A percentile compares a stretch with the other conserved stretches of the same genome.
These are phyloP conservation scores for Ischnura elegans DNA, from an alignment of 2,888 invertebrate species.

Conservation along the genomic window DNA sequence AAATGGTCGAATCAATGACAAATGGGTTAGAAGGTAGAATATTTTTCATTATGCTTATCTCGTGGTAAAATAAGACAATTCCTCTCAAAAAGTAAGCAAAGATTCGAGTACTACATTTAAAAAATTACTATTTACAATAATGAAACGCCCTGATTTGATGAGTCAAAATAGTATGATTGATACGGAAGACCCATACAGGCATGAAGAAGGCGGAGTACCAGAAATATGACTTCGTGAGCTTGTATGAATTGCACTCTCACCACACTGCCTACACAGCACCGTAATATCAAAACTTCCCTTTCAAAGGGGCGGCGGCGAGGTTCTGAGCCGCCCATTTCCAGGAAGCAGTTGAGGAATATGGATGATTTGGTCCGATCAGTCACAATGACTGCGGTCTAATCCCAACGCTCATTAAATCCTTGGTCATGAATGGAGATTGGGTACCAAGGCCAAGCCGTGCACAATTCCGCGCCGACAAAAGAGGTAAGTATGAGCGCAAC, in stretches of 20 bases:
- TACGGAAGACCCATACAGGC: too few species aligned
- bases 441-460: neutral
- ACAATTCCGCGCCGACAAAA: neutral
- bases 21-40: too few species aligned
- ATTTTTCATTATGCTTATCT: too few species aligned
- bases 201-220: neutral
- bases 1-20: too few species aligned
- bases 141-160: too few species aligned
- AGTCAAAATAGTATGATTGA: too few species aligned
- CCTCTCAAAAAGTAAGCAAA: too few species aligned
- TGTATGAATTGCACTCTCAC: neutral
- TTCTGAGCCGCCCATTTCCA: neutral
- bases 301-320: neutral
- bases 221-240: neutral
- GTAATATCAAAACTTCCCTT: neutral
- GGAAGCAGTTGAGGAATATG: neutral
- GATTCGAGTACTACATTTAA: too few species aligned
- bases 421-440: constrained; percentile 1
- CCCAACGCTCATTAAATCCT: neutral
- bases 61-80: too few species aligned
- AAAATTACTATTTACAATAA: too few species aligned
- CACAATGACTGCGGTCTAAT: neutral
- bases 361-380: neutral
- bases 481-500: neutral
- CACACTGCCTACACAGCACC: neutral